A percentile compares a stretch with the other conserved stretches of the same genome.
These are phyloP conservation scores for Parasteatoda lunata DNA, from an alignment of 2,888 invertebrate species.

Conservation along the genomic window DNA sequence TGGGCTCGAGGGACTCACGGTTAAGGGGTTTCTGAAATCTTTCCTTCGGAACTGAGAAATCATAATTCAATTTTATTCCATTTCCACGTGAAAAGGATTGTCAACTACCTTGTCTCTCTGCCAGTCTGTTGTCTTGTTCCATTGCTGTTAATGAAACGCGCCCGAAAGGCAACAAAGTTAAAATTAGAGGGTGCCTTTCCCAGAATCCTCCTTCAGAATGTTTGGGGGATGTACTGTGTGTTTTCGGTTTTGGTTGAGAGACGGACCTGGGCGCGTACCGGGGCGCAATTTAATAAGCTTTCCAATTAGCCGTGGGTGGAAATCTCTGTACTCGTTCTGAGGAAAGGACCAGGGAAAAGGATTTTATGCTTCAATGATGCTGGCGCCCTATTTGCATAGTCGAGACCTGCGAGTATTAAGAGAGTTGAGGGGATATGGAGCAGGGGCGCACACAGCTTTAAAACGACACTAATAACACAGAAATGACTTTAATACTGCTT, in stretches of 20 bases:
- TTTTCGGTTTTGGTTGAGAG: too few relatives aligned
- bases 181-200: constrained; percentile 44
- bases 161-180: constrained; percentile 64
- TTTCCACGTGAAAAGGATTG: constrained; percentile 32
- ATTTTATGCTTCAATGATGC: constrained; percentile 63
- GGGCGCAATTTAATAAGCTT: constrained; percentile 67
- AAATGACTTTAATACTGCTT: constrained; percentile 66
- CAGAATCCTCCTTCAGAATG: constrained; percentile 21
- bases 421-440: not conserved
- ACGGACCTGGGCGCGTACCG: not conserved
- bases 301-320: constrained; percentile 63
- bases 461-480: constrained; percentile 68
- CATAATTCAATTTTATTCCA: constrained; percentile 67
- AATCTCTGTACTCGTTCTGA: constrained; percentile 40
- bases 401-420: constrained; percentile 36
- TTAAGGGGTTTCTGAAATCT: constrained; percentile 34
- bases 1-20: constrained; percentile 14
- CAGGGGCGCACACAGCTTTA: constrained; percentile 17
- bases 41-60: constrained; percentile 30
- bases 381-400: constrained; percentile 54
- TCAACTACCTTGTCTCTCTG: constrained; percentile 6
- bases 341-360: constrained; percentile 22
- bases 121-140: not conserved
- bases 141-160: constrained; percentile 64
- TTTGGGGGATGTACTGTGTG: constrained; percentile 18